These are phyloP conservation scores for Micrasema longulum DNA, from an alignment of 1,140 invertebrate genomes.

Conservation along the genomic window DNA sequence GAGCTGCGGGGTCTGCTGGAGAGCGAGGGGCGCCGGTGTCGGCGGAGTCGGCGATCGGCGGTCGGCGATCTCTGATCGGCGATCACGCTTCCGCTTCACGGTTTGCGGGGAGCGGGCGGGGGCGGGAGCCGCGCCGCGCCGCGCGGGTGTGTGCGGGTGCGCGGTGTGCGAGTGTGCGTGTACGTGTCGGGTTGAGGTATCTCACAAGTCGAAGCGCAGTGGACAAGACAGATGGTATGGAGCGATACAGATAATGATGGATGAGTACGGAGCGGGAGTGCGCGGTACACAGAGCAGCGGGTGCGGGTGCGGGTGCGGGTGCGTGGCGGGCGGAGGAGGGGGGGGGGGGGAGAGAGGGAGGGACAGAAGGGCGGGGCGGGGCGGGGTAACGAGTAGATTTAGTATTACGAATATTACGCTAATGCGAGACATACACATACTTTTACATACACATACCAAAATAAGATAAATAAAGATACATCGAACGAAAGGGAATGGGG, in stretches of 20 bases:
- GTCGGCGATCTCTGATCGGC: too few species aligned
- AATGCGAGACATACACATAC: constrained; percentile 71
- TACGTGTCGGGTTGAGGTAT: constrained; percentile 50
- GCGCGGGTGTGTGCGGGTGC: constrained; percentile 37
- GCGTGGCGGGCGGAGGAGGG: constrained; percentile 11
- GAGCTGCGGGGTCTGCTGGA: constrained; percentile 1
- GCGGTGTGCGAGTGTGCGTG: constrained; percentile 38
- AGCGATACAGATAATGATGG: constrained; percentile 53
- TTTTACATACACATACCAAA: constrained; percentile 71
- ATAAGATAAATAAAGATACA: constrained; percentile 59
- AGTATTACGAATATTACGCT: constrained; percentile 60
- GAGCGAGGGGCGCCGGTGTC: background rate
- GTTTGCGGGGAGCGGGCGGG: constrained; percentile 1
- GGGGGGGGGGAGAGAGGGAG: constrained; percentile 7
- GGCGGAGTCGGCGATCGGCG: background rate
- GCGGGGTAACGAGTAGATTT: constrained; percentile 51
- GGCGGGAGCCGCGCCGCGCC: constrained; percentile 24
- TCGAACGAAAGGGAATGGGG: constrained; percentile 50
- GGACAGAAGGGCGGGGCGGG: constrained; percentile 29
- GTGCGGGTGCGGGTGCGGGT: constrained; percentile 28
- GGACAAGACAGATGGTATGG: constrained; percentile 69
- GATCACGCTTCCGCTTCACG: constrained; percentile 17
- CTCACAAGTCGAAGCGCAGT: constrained; percentile 67
- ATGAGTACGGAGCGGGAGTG: constrained; percentile 48
- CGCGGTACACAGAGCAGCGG: constrained; percentile 38